Percentiles rank a stretch among this genome's conserved stretches.
Conservation (phyloP, 2,797 vertebrate species). For the Sarcophilus harrisii region DNA sequence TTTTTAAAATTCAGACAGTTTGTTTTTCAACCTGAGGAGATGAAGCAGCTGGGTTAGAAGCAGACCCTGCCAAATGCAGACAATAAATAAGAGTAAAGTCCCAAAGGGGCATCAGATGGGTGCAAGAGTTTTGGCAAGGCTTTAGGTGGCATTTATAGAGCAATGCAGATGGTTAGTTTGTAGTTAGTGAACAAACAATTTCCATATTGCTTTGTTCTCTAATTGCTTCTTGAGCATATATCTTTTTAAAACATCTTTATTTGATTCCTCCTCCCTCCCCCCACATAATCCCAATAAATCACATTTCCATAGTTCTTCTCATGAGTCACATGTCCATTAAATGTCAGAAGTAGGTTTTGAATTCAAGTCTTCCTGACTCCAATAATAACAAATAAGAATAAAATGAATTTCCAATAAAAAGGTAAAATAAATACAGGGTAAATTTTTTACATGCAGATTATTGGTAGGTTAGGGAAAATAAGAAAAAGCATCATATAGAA, state of each 20-base stretch:
- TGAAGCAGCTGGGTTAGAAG: not conserved
- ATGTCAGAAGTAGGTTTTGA: not conserved
- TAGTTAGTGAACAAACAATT: not conserved
- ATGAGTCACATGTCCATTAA: not conserved
- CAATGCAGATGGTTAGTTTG: not conserved
- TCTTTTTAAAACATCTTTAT: not conserved
- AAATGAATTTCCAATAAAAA: not conserved
- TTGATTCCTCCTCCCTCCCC: not conserved
- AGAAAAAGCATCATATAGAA: not conserved
- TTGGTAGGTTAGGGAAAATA: not conserved
- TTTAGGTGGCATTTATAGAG: accelerated
- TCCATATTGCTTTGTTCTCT: not conserved
- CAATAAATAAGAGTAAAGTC: not conserved
- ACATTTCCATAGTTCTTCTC: not conserved
- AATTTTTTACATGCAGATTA: not conserved
- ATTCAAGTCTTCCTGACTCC: not conserved
- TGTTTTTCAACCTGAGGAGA: not conserved
- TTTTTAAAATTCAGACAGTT: slow-evolving; percentile 35
- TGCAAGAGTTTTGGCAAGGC: not conserved
- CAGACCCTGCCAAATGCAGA: not conserved
- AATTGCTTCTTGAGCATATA: not conserved
- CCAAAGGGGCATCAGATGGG: not conserved
- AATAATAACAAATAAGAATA: not conserved
- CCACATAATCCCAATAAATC: not conserved
- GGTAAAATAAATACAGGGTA: not conserved